phyloP scores from a whole-genome alignment of 2,797 vertebrate genomes.

The Mormyrops boulengeri region DNA sequence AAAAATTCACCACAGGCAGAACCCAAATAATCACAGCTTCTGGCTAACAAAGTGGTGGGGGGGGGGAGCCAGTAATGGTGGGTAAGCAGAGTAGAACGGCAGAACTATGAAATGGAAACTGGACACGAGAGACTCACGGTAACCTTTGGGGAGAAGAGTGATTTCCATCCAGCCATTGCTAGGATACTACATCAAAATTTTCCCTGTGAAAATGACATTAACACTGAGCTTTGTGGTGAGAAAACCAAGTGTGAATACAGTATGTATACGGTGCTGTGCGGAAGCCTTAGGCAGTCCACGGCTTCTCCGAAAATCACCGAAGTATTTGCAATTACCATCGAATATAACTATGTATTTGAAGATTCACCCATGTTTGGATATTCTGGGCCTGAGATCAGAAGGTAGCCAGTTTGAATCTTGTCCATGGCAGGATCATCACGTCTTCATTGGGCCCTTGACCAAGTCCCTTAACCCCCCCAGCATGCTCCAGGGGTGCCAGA shows the following conservation, averaged over 20 bases:
- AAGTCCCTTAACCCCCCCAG: not conserved
- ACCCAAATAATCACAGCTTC: conserved; percentile 25
- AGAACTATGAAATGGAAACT: not conserved
- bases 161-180: conserved; percentile 4
- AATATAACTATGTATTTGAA: not conserved
- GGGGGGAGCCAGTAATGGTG: conserved; percentile 14
- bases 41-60: conserved; percentile 11
- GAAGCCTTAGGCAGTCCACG: not conserved
- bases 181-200: not conserved
- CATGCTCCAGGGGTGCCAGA: not conserved
- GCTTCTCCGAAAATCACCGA: not conserved
- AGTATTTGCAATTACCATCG: not conserved
- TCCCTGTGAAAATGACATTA: not conserved
- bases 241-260: not conserved
- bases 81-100: not conserved
- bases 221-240: not conserved
- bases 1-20: conserved; percentile 25
- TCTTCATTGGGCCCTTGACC: not conserved
- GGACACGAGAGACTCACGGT: not conserved
- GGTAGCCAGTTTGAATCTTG: not conserved
- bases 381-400: not conserved
- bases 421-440: not conserved
- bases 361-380: not conserved
- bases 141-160: not conserved
- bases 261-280: not conserved